These are phyloP conservation scores for Hypothenemus hampei DNA, from an alignment of 1,140 invertebrate genomes.

Conservation along the genomic window DNA sequence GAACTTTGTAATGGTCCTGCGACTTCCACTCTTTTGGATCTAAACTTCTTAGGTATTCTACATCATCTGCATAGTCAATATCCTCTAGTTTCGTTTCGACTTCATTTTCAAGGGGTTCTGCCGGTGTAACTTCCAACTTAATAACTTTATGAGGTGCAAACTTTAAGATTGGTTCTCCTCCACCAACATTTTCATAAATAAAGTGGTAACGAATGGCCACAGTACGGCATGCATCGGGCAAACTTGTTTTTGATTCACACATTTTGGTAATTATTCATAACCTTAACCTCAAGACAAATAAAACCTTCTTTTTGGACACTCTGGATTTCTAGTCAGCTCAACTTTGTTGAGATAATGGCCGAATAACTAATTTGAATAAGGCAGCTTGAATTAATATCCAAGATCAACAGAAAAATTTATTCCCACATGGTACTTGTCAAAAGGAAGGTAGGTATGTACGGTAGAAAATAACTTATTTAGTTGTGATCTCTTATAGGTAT, in stretches of 20 bases:
- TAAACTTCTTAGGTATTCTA: slow-evolving; percentile 78
- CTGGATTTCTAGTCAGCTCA: neutral
- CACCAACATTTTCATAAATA: slow-evolving; percentile 33
- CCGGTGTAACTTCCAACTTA: slow-evolving; percentile 33
- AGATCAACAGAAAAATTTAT: slow-evolving; percentile 27
- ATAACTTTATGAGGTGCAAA: slow-evolving; percentile 38
- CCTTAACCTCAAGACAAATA: neutral
- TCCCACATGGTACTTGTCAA: slow-evolving; percentile 35
- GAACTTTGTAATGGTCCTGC: slow-evolving; percentile 93
- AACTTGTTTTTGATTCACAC: slow-evolving; percentile 34
- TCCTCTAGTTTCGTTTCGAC: slow-evolving; percentile 55
- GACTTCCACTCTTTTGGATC: slow-evolving; percentile 98
- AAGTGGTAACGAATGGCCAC: slow-evolving; percentile 43
- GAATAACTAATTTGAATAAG: neutral
- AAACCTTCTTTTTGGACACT: neutral
- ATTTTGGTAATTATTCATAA: slow-evolving; percentile 34
- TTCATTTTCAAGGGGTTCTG: slow-evolving; percentile 30
- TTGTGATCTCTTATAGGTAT: too few species aligned
- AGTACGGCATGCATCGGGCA: slow-evolving; percentile 31
- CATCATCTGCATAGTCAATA: slow-evolving; percentile 71
- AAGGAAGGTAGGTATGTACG: too few species aligned
- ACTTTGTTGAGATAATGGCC: neutral
- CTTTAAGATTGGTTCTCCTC: slow-evolving; percentile 31
- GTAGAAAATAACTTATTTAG: too few species aligned
- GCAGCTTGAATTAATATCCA: slow-evolving; percentile 8